Evolutionary conservation across 2,888 invertebrate species (phyloP), one percentile per base, ranked within the genome.

Genomic region (Leptinotarsa haldemani): DNA sequence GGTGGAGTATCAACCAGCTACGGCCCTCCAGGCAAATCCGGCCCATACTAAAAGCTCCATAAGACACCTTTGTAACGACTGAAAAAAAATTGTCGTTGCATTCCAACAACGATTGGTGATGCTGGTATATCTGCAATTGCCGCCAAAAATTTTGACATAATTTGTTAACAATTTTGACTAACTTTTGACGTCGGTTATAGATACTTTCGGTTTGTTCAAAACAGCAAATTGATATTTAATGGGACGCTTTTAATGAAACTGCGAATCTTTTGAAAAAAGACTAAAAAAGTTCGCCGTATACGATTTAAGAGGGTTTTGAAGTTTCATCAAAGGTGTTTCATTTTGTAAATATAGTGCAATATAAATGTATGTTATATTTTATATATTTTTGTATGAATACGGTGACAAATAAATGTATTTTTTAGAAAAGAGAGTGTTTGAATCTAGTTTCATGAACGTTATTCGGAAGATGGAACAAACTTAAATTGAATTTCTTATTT

Each of bases 11-110:
- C 87, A 74, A 74, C 83, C 79, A 88, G 87, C 78, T 88, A 88
- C 84, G 88, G 88, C 63, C 85, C 88, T 71, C 88, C 88, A 69
- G 87, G 87, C 80, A 88, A 88, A 82, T 85, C 88, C 76, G 88
- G 88, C 70, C 88, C 88, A 18, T 88, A 88, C 81, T 88, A 86
- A 85, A 63, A 67, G 56, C 47, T 46, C 71, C 76, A 78, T 71
- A 69, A 76, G 78, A 76, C 76, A 80, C 80, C 79, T 79, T 73
- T 63, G 76, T 76, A 73, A 71, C 76, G 73, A 68, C 63, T 70
- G 46, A 40, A 30, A 4, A 66, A 66, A 48, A 30, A 9, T 58
- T 63, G 46, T 20, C 69, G 69, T 68, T 58, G 69, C 25, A 63
- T 58, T 50, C 50, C 69, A 74, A 75, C 74, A 72, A 70, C 61